A percentile compares a stretch with the other conserved stretches of the same genome.
These are phyloP conservation scores for Pseudochirops cupreus DNA, from an alignment of 2,797 vertebrate species.

Conservation along the genomic window DNA sequence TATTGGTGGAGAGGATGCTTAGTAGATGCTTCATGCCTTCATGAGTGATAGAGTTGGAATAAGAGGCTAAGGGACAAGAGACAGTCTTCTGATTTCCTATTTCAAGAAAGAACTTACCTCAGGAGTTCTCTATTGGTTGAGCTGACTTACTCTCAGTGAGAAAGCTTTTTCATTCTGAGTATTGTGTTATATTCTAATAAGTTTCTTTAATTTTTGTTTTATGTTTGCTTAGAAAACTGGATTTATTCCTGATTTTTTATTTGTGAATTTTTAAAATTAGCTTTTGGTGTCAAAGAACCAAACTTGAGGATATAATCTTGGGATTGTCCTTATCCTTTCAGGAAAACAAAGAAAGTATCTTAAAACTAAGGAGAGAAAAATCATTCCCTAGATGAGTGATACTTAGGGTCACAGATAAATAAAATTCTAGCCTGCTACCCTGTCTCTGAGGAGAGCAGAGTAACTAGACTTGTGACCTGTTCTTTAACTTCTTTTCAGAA, in stretches of 20 bases:
- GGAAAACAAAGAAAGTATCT: background rate
- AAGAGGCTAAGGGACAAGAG: background rate
- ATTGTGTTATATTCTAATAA: background rate
- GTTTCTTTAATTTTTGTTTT: background rate
- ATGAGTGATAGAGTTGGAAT: background rate
- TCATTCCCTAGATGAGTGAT: background rate
- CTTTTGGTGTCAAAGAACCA: background rate
- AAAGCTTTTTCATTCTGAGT: background rate
- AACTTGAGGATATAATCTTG: background rate
- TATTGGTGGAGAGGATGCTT: no score
- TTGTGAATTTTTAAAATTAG: background rate
- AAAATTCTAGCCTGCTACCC: no score
- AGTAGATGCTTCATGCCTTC: background rate
- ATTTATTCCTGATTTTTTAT: background rate
- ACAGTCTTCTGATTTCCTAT: background rate
- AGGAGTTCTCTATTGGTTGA: background rate
- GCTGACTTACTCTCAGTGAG: background rate
- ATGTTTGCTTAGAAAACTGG: background rate
- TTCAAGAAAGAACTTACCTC: background rate
- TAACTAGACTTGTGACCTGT: background rate
- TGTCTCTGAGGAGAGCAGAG: background rate
- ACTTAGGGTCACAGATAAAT: background rate
- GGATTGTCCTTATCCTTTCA: background rate
- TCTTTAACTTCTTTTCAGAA: background rate
- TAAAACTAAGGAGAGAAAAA: background rate